Evolutionary conservation across 2,797 vertebrate genomes (phyloP), one percentile per base, ranked within the genome.

Genomic region (Vipera ursinii): DNA sequence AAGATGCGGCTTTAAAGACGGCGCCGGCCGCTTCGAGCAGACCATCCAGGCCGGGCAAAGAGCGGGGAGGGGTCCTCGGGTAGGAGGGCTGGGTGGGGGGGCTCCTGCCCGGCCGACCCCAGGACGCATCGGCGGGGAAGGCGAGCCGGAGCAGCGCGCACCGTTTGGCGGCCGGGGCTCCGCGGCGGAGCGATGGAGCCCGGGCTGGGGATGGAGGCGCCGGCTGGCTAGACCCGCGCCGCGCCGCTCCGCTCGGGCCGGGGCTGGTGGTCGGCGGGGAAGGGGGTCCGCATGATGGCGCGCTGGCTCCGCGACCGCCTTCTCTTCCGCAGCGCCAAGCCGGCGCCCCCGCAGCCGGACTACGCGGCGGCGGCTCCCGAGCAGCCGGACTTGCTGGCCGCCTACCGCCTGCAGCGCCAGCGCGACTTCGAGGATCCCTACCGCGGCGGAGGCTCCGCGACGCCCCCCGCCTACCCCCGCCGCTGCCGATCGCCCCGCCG

Each of bases 301-400:
- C 99, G 98, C 98, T 99, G 99, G 99, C 98, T 99, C 97, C 99
- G 98, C 97, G 99, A 99, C 96, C 99, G 99, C 97, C 98, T 99
- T 92, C 98, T 98, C 97, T 99, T 99, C 98, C 99, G 98, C 97
- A 98, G 98, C 97, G 97, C 98, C 98, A 99, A 99, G 97, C 97
- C 98, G 90, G 97, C 98, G 73, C 98, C 98, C 82, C 99, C 98
- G 97, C 97, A 96, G 89, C 97, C 97, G 94, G 96, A 95, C 44
- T 97, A 94, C 89, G 97, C 96, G 88, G 96, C 96, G 88, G 96
- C 97, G 78, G 95, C 96, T 10, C 96, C 97, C 7, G 98, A 98
- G 38, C 98, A 98, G 94, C 99, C 99, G 93, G 99, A 99, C 97
- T 99, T 99, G 95, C 97, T 99, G 95, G 98, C 99, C 93, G 99